Evolutionary conservation across 2,113 vertebrate species (phyloP).

Genomic region (Lasiurus borealis): DNA sequence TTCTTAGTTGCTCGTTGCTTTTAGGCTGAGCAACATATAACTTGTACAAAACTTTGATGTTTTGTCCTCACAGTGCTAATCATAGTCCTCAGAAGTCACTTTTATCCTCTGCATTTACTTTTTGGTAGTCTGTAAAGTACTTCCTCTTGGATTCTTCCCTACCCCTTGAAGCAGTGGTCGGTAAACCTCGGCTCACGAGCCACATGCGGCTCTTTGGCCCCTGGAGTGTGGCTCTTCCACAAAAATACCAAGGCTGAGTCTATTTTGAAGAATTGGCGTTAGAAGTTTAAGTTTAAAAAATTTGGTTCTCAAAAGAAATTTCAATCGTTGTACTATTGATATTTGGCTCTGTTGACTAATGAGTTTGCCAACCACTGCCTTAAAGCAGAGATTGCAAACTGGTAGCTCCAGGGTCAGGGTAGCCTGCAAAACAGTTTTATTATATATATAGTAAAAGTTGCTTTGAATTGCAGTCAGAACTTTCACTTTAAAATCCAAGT

Average conservation of each 20-base stretch:
- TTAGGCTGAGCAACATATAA: not conserved
- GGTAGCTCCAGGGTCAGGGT: not conserved
- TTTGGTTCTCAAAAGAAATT: too few species aligned
- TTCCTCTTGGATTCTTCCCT: not conserved
- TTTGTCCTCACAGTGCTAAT: not conserved
- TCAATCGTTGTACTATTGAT: too few species aligned
- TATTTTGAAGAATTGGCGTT: too few species aligned
- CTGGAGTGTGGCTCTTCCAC: too few species aligned
- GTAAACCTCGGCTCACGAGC: too few species aligned
- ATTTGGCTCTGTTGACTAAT: too few species aligned
- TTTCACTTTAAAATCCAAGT: constrained; percentile 1
- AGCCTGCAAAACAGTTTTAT: not conserved
- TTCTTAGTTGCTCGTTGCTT: not conserved
- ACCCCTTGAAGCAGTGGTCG: not conserved
- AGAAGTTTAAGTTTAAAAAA: too few species aligned
- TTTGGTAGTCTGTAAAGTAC: not conserved
- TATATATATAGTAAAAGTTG: not conserved
- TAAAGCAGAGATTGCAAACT: not conserved
- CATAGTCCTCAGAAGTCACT: not conserved
- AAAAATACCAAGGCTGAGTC: too few species aligned
- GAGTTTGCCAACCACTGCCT: not conserved
- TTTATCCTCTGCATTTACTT: constrained; percentile 9
- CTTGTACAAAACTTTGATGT: not conserved
- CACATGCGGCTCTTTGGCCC: too few species aligned
- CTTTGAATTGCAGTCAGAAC: constrained; percentile 1